Percentiles rank a stretch among this genome's conserved stretches.
These are phyloP conservation scores for Drosophila melanica DNA, from an alignment of 1,140 invertebrate genomes.

Conservation along the genomic window DNA sequence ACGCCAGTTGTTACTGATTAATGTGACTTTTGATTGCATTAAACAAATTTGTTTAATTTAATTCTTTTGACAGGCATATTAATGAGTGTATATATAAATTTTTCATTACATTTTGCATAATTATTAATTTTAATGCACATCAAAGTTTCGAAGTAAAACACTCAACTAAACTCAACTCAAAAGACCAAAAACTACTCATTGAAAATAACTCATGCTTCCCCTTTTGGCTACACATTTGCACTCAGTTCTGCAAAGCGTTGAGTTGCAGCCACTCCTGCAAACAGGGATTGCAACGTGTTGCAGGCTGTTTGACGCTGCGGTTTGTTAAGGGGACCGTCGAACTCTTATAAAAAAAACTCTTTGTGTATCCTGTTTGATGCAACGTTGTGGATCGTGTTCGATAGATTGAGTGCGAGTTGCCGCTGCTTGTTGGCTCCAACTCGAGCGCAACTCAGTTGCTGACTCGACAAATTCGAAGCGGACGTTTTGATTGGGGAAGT, in stretches of 20 bases:
- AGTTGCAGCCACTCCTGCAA: not conserved
- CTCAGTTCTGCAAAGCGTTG: constrained; percentile 4
- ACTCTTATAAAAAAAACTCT: constrained; percentile 12
- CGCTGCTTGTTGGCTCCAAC: constrained; percentile 11
- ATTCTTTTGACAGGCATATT: constrained; percentile 46
- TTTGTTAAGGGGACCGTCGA: constrained; percentile 12
- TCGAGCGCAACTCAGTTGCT: constrained; percentile 8
- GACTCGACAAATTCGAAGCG: constrained; percentile 9
- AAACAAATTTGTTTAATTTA: constrained; percentile 57
- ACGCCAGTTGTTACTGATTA: constrained; percentile 39
- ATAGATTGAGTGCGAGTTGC: constrained; percentile 9
- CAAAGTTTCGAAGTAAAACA: not conserved
- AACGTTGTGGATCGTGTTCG: not conserved
- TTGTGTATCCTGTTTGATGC: constrained; percentile 29
- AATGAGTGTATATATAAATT: constrained; percentile 17
- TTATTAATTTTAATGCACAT: constrained; percentile 50
- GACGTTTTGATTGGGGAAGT: constrained; percentile 26
- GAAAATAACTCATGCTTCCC: constrained; percentile 7
- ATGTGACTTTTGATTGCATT: constrained; percentile 61
- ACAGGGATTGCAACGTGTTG: not conserved
- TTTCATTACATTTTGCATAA: constrained; percentile 59
- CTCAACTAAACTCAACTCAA: not conserved
- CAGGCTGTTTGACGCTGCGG: constrained; percentile 6
- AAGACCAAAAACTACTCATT: not conserved
- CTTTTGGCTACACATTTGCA: not conserved